Conservation (phyloP, 2,113 vertebrate species). For the Nettapus auritus region DNA sequence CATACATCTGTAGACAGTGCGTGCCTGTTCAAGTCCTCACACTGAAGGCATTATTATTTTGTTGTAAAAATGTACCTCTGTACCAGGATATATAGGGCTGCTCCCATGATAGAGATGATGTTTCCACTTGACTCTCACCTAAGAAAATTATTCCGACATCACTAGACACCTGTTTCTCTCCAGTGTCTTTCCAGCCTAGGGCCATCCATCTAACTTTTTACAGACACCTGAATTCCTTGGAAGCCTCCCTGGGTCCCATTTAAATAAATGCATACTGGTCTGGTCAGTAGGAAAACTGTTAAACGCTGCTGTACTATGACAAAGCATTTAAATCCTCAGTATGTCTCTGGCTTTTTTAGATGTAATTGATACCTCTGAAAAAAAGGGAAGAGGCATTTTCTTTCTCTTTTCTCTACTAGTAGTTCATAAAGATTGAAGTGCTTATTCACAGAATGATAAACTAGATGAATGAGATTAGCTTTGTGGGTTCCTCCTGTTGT, state of each 20-base stretch:
- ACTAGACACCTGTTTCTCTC: not conserved
- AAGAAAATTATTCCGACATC: not conserved
- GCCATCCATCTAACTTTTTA: not conserved
- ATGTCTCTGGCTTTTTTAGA: not conserved
- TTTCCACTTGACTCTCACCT: not conserved
- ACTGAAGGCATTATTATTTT: not conserved
- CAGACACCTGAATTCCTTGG: not conserved
- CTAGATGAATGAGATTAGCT: not conserved
- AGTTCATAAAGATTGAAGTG: not conserved
- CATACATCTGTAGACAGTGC: not conserved
- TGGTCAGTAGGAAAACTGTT: not conserved
- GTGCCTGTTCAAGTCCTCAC: not conserved
- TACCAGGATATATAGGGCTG: not conserved
- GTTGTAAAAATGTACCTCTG: not conserved
- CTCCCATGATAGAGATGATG: not conserved
- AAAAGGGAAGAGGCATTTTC: not conserved
- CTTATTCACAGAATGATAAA: not conserved
- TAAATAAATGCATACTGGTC: not conserved
- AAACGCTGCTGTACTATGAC: not conserved
- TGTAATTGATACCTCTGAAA: not conserved
- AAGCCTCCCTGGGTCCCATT: not conserved
- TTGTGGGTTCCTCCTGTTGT: not conserved
- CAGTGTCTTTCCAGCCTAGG: not conserved
- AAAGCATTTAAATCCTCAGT: not conserved
- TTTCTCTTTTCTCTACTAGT: not conserved